Base-by-base conservation (phyloP, 2,113 vertebrate genomes). In the Leptobrachium ailaonicum region DNA sequence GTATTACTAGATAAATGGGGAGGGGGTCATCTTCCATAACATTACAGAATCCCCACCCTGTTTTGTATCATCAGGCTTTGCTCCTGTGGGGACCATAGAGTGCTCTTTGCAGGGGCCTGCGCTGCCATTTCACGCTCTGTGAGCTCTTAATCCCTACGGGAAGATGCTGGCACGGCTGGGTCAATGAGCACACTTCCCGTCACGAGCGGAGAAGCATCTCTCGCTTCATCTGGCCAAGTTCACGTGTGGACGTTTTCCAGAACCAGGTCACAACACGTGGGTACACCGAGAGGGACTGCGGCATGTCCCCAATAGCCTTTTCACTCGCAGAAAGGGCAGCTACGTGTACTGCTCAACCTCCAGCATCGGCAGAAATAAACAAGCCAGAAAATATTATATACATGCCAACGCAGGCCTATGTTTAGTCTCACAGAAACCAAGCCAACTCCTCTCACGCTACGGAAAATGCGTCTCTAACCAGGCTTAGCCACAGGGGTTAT, bases 41-140 rank as follows among this genome's bases (percentile, higher is more conserved):
- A 32, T 32, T 32, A 32, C 20, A 32, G 20, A 32, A 32, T 32
- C 20, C 8, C 47, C 47, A 5, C 47, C 47, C 47, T 5, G 47
- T 50, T 50, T 50, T 50, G 20, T 2, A 64, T 64, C 10, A 7
- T 2, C 62, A 64, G 62, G 45, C 45, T 50, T 50, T 54, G 41
- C 47, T 12, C 10, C 62, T 54, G 71, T 63, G 41, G 3, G 41
- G 42, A 80, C 50, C 50, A n/a, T 32, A 32, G 78, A 41, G 5
- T 53, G 45, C 41, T 53, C 58, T 12, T 41, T 20, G 68, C 76
- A 60, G 4, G 40, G 43, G 20, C 69, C 7, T 58, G 63, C 77
- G 42, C 44, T 73, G 77, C 62, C 71, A 80, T 80, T 80, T 80
- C 77, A 80, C 44, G 71, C 78, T 80, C 71, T 40, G 6, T 13